phyloP scores from a whole-genome alignment of 2,888 invertebrate genomes.

The Nymphalis polychloros region DNA sequence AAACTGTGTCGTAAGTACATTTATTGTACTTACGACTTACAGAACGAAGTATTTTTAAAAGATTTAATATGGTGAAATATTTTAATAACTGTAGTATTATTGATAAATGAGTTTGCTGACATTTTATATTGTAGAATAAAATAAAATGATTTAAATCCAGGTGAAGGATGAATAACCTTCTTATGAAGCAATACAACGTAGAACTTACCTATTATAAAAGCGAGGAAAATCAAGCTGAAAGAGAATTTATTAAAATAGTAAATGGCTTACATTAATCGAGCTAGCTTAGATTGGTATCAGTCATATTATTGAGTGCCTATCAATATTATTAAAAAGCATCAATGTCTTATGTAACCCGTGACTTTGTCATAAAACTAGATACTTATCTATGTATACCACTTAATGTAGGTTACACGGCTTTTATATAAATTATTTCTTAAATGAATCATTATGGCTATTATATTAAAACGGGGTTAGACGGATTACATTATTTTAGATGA shows the following conservation, averaged over 20 bases:
- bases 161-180: constrained; percentile 1
- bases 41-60: no score
- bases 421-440: no score
- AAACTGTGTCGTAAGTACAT: no score
- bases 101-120: not conserved
- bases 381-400: not conserved
- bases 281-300: constrained; percentile 14
- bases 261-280: not conserved
- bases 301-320: constrained; percentile 29
- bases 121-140: not conserved
- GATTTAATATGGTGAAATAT: no score
- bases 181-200: constrained; percentile 13
- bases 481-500: no score
- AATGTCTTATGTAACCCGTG: not conserved
- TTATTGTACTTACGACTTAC: no score
- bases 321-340: constrained; percentile 24
- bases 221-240: not conserved
- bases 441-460: no score
- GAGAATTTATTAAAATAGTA: not conserved
- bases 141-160: not conserved
- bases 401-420: not conserved
- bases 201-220: constrained; percentile 1
- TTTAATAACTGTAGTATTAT: no score
- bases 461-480: no score
- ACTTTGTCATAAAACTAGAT: not conserved